Evolutionary conservation across 2,888 invertebrate species (phyloP).

Genomic region (Synanthedon formicaeformis): DNA sequence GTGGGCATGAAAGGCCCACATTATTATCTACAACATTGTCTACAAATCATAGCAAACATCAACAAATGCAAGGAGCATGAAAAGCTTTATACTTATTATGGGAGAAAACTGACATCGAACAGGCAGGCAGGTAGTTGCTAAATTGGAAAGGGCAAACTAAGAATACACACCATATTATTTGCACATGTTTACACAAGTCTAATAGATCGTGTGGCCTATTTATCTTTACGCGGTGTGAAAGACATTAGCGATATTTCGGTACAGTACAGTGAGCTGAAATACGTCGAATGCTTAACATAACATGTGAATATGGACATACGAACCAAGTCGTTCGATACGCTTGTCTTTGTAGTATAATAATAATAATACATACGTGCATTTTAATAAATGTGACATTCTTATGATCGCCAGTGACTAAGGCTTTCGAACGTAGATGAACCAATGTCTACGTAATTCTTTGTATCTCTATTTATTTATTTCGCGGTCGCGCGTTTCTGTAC

Average conservation of each 20-base stretch:
- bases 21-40: too few relatives aligned
- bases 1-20: too few relatives aligned
- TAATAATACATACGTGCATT: conserved; percentile 9
- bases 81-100: too few relatives aligned
- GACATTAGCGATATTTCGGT: conserved; percentile 14
- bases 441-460: conserved; percentile 38
- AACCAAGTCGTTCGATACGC: not conserved
- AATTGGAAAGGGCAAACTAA: conserved; percentile 3
- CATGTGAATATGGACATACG: not conserved
- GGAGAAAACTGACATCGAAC: too few relatives aligned
- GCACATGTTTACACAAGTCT: not conserved
- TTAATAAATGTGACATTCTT: conserved; percentile 35
- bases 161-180: conserved; percentile 1
- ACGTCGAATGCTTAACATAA: conserved; percentile 4
- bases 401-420: conserved; percentile 36
- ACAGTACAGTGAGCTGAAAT: conserved; percentile 9
- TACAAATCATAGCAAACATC: too few relatives aligned
- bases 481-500: conserved; percentile 19
- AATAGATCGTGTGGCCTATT: conserved; percentile 14
- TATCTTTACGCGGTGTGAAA: conserved; percentile 17
- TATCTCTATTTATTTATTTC: conserved; percentile 46
- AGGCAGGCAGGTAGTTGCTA: not conserved
- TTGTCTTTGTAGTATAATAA: not conserved
- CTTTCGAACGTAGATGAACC: conserved; percentile 62
- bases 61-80: too few relatives aligned